Evolutionary conservation across 2,113 vertebrate genomes (phyloP).

Genomic region (Rattus norvegicus): DNA sequence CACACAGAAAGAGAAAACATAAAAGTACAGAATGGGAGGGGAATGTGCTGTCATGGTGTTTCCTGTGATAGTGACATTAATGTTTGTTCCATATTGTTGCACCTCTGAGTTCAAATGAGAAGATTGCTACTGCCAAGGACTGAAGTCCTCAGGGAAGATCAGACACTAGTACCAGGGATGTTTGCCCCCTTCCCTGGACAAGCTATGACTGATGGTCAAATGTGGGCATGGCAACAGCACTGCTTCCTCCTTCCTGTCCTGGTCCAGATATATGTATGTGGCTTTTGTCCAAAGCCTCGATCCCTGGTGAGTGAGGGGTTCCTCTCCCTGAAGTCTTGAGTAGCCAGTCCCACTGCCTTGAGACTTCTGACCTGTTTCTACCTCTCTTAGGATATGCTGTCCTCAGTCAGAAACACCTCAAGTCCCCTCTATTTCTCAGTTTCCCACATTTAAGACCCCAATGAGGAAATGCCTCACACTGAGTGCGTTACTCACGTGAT

Average conservation of each 20-base stretch:
- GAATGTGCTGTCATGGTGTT: neutral
- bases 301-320: neutral
- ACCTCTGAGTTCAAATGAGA: neutral
- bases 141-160: neutral
- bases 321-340: neutral
- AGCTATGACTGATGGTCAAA: neutral
- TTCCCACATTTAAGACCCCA: neutral
- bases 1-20: neutral
- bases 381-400: neutral
- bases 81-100: neutral
- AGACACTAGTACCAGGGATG: neutral
- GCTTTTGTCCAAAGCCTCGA: neutral
- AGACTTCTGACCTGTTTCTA: neutral
- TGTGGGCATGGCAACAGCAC: neutral
- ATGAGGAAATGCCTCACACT: neutral
- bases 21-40: neutral
- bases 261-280: neutral
- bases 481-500: neutral
- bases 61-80: neutral
- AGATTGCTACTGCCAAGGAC: neutral
- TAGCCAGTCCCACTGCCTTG: neutral
- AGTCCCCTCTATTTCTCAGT: neutral
- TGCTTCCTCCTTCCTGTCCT: neutral
- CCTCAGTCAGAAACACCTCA: neutral
- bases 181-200: neutral